phyloP scores from a whole-genome alignment of 1,140 invertebrate genomes.

The Ceratina australensis region DNA sequence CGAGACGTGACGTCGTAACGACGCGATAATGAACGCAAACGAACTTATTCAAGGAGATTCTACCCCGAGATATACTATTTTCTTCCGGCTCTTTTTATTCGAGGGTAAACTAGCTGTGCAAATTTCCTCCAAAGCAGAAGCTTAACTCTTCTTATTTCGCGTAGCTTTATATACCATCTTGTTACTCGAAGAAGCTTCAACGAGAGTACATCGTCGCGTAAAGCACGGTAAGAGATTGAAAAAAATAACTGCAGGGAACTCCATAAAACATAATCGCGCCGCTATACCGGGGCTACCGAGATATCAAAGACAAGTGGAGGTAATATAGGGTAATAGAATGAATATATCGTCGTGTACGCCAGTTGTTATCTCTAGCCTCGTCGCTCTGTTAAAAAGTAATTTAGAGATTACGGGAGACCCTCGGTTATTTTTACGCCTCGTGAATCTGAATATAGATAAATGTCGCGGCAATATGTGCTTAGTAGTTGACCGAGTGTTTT shows the following conservation, averaged over 20 bases:
- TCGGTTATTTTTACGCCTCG: neutral
- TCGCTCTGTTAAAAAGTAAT: no score
- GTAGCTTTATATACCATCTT: neutral
- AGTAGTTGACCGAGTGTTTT: neutral
- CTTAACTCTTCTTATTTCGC: neutral
- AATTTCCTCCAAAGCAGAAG: neutral
- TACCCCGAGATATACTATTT: no score
- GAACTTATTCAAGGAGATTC: no score
- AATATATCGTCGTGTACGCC: no score
- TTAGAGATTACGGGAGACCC: no score
- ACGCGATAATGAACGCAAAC: no score
- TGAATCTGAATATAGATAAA: no score
- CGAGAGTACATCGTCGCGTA: neutral
- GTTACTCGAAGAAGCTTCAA: constrained; percentile 4
- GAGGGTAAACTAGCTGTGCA: neutral
- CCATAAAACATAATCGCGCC: constrained; percentile 12
- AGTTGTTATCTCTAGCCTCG: no score
- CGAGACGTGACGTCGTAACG: no score
- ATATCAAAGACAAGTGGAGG: constrained; percentile 14
- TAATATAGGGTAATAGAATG: neutral
- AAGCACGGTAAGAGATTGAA: constrained; percentile 19
- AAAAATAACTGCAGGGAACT: constrained; percentile 11
- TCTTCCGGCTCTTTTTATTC: no score
- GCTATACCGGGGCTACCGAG: neutral
- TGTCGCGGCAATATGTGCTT: no score